phyloP scores from a whole-genome alignment of 1,140 invertebrate genomes.

The Lamellibrachia luymesi region DNA sequence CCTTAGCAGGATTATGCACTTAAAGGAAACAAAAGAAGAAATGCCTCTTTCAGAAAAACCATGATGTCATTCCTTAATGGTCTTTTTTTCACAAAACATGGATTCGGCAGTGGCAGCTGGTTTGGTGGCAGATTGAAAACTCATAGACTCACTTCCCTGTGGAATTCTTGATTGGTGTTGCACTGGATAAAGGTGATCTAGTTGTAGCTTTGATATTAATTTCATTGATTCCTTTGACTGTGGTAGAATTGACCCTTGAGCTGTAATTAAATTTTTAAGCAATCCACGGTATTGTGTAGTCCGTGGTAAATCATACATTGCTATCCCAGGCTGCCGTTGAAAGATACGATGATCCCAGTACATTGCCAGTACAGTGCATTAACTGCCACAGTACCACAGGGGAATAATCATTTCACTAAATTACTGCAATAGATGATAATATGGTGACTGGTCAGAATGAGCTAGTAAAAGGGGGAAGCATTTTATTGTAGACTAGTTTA shows the following conservation, averaged over 20 bases:
- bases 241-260: not conserved
- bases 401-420: not conserved
- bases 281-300: not conserved
- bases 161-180: not conserved
- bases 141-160: not conserved
- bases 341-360: not conserved
- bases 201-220: not conserved
- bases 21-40: too few relatives aligned
- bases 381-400: not conserved
- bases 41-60: too few relatives aligned
- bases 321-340: not conserved
- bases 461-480: not conserved
- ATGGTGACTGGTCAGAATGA: not conserved
- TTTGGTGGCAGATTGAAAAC: not conserved
- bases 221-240: not conserved
- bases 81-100: not conserved
- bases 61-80: not conserved
- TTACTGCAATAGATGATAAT: not conserved
- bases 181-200: not conserved
- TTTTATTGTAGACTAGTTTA: too few relatives aligned
- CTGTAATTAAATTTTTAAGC: not conserved
- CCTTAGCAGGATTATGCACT: too few relatives aligned
- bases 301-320: not conserved
- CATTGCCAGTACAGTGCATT: not conserved
- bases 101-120: not conserved